Evolutionary conservation across 2,113 vertebrate species (phyloP), one percentile per base, ranked within the genome.

Genomic region (Ahaetulla prasina): DNA sequence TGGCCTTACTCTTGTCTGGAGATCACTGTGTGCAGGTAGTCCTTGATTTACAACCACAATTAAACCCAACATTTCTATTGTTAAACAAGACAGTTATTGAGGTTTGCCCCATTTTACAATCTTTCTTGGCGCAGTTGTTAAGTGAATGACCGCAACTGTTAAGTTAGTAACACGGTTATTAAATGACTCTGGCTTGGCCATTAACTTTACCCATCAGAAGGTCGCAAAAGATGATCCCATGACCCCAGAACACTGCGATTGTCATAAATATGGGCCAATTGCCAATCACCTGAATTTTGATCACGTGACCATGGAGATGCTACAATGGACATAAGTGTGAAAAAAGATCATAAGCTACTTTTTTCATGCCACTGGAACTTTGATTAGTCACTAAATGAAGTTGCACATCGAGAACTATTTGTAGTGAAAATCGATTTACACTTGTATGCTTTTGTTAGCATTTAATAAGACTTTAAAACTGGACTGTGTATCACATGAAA

Each of bases 401-500:
- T n/a, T 63, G 60, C 30, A 63, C 11, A 4, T 63, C 11, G 2
- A 68, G 30, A 68, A 68, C 60, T 68, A 68, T n/a, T 12, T 68
- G n/a, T 80, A 39, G 35, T 80, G 68, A 20, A 80, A 80, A 80
- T 80, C 0, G n/a, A 80, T 80, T 80, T 80, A 80, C 7, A 80
- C 6, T 35, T 68, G 60, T 68, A n/a, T 95, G 45, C 91, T 92
- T 95, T 95, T 96, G 94, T 94, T 91, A 95, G 87, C 93, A 50
- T 85, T 90, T 94, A 91, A 95, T 96, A 91, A 60, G 87, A 74
- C 92, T 95, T 95, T 93, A 94, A 95, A 94, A 94, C 47, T 95
- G 97, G 93, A 95, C 91, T 91, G 45, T 96, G 95, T 96, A 97
- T 95, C 35, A 94, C 96, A 95, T 96, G 89, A 89, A 94, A 93